A percentile compares a stretch with the other conserved stretches of the same genome.
Conservation (phyloP, 2,113 vertebrate species). For the Bubo scandiacus region DNA sequence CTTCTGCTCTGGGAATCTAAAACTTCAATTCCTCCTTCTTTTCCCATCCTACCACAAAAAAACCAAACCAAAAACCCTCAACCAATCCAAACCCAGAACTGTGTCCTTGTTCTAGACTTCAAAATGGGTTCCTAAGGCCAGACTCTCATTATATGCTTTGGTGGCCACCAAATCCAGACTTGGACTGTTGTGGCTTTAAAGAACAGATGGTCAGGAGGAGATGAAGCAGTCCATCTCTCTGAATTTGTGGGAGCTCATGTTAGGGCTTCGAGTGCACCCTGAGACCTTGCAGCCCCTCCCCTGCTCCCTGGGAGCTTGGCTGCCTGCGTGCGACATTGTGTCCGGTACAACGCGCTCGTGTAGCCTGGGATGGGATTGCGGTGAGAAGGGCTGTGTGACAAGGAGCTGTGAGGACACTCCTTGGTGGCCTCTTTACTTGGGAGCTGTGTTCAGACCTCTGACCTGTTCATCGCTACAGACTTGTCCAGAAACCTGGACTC, state of each 20-base stretch:
- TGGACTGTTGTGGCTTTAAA: too few relatives aligned
- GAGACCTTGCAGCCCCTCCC: neutral
- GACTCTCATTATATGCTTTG: neutral
- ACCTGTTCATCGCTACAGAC: neutral
- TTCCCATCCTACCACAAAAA: neutral
- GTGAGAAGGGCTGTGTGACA: rapidly evolving
- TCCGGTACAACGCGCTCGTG: rapidly evolving
- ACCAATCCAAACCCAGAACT: neutral
- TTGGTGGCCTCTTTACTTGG: rapidly evolving
- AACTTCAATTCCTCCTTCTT: neutral
- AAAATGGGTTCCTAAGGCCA: neutral
- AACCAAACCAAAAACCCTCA: too few relatives aligned
- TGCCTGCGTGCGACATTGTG: rapidly evolving
- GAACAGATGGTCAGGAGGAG: neutral
- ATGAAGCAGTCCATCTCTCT: neutral
- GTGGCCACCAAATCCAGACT: too few relatives aligned
- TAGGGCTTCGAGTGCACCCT: neutral
- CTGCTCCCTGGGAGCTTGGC: too few relatives aligned
- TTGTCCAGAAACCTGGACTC: neutral
- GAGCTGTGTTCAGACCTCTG: rapidly evolving
- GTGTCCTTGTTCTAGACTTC: neutral
- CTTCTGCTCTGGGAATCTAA: neutral
- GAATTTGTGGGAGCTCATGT: neutral
- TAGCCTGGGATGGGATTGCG: neutral
- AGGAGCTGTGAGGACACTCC: neutral